Percentiles rank a stretch among this genome's conserved stretches.
Evolutionary conservation across 2,797 vertebrate species (phyloP).

Genomic region (Pogonophryne albipinna): DNA sequence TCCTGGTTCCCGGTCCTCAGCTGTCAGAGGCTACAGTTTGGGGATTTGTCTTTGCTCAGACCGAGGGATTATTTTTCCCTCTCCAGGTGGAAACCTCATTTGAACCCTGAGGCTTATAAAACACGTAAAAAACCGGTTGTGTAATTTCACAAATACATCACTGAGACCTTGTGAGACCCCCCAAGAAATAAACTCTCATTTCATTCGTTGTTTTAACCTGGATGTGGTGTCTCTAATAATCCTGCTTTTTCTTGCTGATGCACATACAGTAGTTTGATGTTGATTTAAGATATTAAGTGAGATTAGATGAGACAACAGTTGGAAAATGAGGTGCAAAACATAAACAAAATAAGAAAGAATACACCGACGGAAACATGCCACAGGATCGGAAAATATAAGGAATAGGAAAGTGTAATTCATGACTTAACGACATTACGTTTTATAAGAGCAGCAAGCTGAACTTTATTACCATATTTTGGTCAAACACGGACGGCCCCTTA

Average conservation of each 20-base stretch:
- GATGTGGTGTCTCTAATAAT: neutral
- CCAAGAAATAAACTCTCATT: neutral
- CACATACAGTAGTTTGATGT: no score
- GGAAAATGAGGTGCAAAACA: neutral
- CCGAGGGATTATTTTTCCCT: constrained; percentile 1
- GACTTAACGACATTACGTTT: neutral
- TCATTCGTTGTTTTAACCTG: neutral
- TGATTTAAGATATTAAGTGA: no score
- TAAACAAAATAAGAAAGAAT: neutral
- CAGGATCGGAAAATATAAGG: neutral
- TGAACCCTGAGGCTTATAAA: constrained; percentile 15
- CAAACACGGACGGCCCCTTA: neutral
- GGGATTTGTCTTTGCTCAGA: neutral
- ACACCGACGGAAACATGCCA: neutral
- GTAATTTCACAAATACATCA: neutral
- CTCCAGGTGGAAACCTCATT: constrained; percentile 4
- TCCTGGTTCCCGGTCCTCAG: neutral
- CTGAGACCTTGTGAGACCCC: neutral
- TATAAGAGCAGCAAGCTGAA: neutral
- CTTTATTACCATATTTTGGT: neutral
- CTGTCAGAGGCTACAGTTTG: neutral
- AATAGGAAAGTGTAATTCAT: neutral
- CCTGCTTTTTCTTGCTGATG: neutral
- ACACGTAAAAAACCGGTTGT: neutral
- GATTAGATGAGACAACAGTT: no score